Conservation (phyloP, 1,140 invertebrate species). For the Laupala kohalensis region DNA sequence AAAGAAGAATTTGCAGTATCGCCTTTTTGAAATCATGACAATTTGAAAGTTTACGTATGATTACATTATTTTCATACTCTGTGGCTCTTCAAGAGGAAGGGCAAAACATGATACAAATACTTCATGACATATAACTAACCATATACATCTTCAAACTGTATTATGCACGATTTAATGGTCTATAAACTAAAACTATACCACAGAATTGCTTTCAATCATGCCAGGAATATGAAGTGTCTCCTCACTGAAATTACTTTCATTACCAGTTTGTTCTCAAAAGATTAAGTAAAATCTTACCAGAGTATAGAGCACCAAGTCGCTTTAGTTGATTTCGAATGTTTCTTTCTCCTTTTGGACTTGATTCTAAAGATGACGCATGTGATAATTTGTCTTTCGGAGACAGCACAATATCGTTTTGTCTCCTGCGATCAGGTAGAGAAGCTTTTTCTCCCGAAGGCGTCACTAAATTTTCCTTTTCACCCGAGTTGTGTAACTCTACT, state of each 20-base stretch:
- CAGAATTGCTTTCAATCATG: not conserved
- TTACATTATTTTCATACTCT: no score
- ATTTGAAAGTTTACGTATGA: no score
- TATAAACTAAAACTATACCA: not conserved
- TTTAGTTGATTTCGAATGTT: not conserved
- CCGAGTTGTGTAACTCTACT: not conserved
- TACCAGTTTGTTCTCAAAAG: not conserved
- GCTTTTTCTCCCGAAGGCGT: no score
- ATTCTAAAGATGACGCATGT: not conserved
- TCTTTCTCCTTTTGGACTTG: no score
- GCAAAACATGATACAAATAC: not conserved
- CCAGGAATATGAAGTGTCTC: not conserved
- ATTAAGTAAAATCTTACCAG: not conserved
- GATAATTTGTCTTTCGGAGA: not conserved
- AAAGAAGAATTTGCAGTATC: no score
- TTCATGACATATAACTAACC: not conserved
- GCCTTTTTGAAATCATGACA: no score
- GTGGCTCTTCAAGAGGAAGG: no score
- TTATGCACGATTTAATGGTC: not conserved
- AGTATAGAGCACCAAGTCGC: slow-evolving; percentile 6
- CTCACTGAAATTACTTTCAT: not conserved
- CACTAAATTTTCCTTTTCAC: not conserved
- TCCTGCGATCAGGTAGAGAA: no score
- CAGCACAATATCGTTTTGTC: not conserved
- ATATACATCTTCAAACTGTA: not conserved